These are phyloP conservation scores for Vandiemenella viatica DNA, from an alignment of 2,888 invertebrate genomes.

Conservation along the genomic window DNA sequence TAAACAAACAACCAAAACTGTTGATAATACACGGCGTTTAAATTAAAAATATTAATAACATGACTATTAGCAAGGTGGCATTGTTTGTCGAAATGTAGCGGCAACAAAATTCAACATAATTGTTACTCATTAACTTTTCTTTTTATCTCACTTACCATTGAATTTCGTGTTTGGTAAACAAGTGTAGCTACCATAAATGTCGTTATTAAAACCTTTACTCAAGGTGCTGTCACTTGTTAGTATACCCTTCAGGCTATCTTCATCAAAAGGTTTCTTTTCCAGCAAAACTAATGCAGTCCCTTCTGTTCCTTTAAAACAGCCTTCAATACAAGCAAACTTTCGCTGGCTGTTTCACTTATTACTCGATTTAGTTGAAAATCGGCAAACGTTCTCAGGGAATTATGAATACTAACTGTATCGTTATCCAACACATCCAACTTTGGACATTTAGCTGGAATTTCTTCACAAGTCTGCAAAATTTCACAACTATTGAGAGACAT, in stretches of 20 bases:
- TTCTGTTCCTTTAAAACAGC: conserved; percentile 41
- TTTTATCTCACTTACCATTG: conserved; percentile 42
- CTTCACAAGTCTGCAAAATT: no score
- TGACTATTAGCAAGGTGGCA: no score
- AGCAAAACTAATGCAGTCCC: conserved; percentile 56
- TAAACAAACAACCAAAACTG: no score
- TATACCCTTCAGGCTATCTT: conserved; percentile 37
- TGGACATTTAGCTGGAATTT: no score
- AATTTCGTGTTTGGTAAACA: conserved; percentile 45
- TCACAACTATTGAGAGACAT: no score
- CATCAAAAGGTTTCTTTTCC: conserved; percentile 68
- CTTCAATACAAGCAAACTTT: conserved; percentile 56
- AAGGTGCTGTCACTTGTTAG: conserved; percentile 42
- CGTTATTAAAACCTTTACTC: conserved; percentile 56
- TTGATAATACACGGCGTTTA: no score
- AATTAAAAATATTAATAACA: no score
- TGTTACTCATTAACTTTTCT: background rate
- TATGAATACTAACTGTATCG: no score
- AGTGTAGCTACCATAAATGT: conserved; percentile 70
- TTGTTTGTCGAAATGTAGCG: no score
- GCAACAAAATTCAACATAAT: no score
- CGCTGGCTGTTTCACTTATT: conserved; percentile 55
- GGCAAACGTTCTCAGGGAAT: no score
- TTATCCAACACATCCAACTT: no score
- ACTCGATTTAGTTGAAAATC: conserved; percentile 51